Conservation (phyloP, 2,113 vertebrate genomes). For the Malurus melanocephalus region DNA sequence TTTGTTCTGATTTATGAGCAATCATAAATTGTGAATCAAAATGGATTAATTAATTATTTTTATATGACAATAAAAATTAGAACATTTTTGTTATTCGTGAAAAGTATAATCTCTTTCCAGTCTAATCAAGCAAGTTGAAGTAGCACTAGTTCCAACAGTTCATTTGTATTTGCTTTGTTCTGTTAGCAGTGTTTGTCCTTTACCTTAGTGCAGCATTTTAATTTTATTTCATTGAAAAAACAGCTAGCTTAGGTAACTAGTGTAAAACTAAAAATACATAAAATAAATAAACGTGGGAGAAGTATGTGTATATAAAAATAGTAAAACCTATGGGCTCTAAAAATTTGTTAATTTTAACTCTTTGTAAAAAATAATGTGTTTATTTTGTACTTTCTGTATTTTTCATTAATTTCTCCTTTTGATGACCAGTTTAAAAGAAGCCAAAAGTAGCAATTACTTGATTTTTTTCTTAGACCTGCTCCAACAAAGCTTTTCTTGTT, state of each 20-base stretch:
- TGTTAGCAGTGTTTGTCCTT: background rate
- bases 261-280: background rate
- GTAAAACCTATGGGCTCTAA: background rate
- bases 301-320: background rate
- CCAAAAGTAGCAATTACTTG: background rate
- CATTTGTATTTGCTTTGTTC: background rate
- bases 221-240: background rate
- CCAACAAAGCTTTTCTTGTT: background rate
- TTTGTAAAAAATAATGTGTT: background rate
- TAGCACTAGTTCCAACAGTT: constrained; percentile 1
- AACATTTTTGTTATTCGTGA: background rate
- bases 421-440: background rate
- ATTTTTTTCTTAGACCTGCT: background rate
- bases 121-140: background rate
- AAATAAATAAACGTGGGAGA: background rate
- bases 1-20: background rate
- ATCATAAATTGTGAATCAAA: background rate
- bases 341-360: background rate
- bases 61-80: background rate
- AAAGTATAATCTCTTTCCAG: background rate
- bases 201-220: background rate
- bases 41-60: background rate
- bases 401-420: background rate
- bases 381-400: background rate
- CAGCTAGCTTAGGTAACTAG: background rate